phyloP scores from a whole-genome alignment of 2,797 vertebrate genomes.

The Falco berigora region DNA sequence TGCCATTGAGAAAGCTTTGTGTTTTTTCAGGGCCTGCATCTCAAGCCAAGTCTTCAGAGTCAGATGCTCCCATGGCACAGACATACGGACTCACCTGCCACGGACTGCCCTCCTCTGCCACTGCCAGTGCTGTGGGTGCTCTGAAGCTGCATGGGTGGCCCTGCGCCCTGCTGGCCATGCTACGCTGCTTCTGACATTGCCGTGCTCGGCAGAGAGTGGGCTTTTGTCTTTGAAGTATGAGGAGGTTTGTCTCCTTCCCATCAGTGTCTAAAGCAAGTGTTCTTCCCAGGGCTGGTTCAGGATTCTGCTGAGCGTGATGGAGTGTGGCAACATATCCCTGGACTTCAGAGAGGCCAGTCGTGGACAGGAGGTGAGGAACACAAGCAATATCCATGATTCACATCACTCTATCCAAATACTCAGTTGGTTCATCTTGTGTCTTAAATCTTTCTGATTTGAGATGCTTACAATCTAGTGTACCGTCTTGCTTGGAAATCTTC shows the following conservation, averaged over 20 bases:
- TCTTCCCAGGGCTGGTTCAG: neutral
- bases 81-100: neutral
- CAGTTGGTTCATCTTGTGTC: neutral
- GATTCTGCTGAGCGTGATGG: rapidly evolving
- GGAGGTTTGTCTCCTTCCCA: neutral
- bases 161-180: rapidly evolving
- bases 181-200: rapidly evolving
- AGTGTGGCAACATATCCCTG: neutral
- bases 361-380: neutral
- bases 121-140: neutral
- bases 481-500: neutral
- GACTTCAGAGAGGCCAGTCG: neutral
- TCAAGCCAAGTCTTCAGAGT: neutral
- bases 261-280: neutral
- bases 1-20: neutral
- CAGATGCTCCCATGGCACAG: neutral
- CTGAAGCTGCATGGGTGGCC: neutral
- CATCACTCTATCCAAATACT: neutral
- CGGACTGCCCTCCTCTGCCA: rapidly evolving
- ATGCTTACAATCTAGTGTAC: neutral
- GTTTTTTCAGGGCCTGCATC: neutral
- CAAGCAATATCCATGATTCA: neutral
- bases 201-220: neutral
- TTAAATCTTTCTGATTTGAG: neutral
- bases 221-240: neutral